These are phyloP conservation scores for Pseudois nayaur DNA, from an alignment of 2,113 vertebrate genomes.

Conservation along the genomic window DNA sequence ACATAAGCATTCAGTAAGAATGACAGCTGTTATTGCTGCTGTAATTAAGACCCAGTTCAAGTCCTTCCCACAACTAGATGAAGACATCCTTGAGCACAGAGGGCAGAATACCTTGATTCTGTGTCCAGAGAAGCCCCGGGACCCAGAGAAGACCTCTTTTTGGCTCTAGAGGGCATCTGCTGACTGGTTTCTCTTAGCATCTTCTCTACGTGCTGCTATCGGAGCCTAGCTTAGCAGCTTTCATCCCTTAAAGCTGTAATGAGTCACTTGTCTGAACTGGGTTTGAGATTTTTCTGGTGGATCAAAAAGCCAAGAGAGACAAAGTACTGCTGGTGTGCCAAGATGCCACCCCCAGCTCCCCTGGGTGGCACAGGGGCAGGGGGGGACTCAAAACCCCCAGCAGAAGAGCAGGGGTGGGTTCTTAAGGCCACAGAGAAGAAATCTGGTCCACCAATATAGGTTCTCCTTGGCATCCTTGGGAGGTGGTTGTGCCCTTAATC, in stretches of 20 bases:
- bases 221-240: not conserved
- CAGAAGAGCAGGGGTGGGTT: not conserved
- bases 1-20: not conserved
- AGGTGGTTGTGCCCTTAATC: not conserved
- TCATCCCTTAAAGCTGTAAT: conserved; percentile 18
- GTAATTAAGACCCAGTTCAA: not conserved
- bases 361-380: not conserved
- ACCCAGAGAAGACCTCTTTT: not conserved
- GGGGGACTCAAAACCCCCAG: not conserved
- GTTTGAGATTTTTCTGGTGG: conserved; percentile 16
- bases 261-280: not conserved
- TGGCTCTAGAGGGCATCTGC: not conserved
- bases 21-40: not conserved
- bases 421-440: not conserved
- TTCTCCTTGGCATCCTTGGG: not conserved
- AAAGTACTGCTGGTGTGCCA: not conserved
- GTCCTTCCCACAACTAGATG: not conserved
- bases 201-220: not conserved
- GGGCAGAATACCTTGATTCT: not conserved
- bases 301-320: conserved; percentile 7
- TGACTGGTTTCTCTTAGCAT: not conserved
- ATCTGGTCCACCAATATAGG: not conserved
- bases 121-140: not conserved
- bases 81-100: not conserved
- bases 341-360: not conserved